Conservation (phyloP, 2,797 vertebrate genomes). For the Streptopelia turtur region DNA sequence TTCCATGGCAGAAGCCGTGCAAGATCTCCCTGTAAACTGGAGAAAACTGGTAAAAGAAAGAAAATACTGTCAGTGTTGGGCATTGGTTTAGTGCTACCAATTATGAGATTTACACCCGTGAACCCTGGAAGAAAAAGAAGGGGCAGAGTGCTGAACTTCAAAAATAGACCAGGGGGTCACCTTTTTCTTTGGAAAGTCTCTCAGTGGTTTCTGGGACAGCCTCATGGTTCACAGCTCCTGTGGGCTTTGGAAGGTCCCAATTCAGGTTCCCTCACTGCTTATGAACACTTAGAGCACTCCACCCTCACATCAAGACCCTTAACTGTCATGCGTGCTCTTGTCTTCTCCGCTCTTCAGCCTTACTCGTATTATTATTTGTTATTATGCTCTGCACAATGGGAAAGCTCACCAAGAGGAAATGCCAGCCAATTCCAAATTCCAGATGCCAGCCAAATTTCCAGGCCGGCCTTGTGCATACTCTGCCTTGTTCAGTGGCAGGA, state of each 20-base stretch:
- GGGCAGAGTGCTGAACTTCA: background rate
- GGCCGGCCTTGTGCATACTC: background rate
- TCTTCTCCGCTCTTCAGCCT: background rate
- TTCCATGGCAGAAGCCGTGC: background rate
- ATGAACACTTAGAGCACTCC: background rate
- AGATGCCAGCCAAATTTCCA: background rate
- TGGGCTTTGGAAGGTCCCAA: background rate
- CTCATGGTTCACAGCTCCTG: background rate
- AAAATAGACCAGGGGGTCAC: background rate
- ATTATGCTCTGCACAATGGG: background rate
- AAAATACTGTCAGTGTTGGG: background rate
- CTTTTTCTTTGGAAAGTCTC: background rate
- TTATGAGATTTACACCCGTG: background rate
- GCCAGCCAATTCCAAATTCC: no score
- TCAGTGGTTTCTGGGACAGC: background rate
- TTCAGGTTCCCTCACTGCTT: background rate
- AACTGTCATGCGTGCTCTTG: background rate
- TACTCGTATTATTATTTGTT: background rate
- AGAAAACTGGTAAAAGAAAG: background rate
- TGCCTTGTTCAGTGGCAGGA: background rate
- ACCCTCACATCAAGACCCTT: background rate
- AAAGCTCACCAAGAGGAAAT: conserved; percentile 1
- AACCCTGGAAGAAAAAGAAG: background rate
- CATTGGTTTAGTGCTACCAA: background rate
- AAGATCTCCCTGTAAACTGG: background rate